phyloP scores from a whole-genome alignment of 2,113 vertebrate species.

The Hydrochoerus hydrochaeris region DNA sequence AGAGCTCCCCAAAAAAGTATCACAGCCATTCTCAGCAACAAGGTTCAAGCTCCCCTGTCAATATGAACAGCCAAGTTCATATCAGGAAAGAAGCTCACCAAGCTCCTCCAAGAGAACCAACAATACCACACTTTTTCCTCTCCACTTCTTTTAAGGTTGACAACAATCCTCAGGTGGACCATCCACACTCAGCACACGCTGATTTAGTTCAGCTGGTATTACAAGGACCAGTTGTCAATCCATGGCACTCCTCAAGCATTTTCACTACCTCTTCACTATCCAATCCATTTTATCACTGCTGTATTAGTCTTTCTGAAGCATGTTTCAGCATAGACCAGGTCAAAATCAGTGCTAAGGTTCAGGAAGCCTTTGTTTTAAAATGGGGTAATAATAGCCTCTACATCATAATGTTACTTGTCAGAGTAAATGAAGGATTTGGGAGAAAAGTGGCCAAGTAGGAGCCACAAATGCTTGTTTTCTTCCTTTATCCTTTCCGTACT shows the following conservation, averaged over 20 bases:
- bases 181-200: too few relatives aligned
- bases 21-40: too few relatives aligned
- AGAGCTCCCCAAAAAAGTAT: too few relatives aligned
- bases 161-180: too few relatives aligned
- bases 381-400: background rate
- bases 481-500: background rate
- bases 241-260: background rate
- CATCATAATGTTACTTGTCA: background rate
- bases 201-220: too few relatives aligned
- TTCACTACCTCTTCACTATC: background rate
- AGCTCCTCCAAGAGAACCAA: too few relatives aligned
- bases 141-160: too few relatives aligned
- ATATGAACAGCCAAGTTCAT: too few relatives aligned
- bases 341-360: background rate
- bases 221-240: too few relatives aligned
- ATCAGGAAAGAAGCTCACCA: too few relatives aligned
- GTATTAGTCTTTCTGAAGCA: background rate
- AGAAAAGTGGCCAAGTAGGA: background rate
- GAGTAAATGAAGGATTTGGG: background rate
- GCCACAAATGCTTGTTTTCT: background rate
- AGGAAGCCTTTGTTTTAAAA: background rate
- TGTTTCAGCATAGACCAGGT: background rate
- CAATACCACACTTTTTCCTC: too few relatives aligned
- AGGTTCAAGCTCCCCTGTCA: too few relatives aligned
- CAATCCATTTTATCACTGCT: background rate